These are phyloP conservation scores for Pegea sp. DNA, from an alignment of 23 tunicate species.

Conservation along the genomic window DNA sequence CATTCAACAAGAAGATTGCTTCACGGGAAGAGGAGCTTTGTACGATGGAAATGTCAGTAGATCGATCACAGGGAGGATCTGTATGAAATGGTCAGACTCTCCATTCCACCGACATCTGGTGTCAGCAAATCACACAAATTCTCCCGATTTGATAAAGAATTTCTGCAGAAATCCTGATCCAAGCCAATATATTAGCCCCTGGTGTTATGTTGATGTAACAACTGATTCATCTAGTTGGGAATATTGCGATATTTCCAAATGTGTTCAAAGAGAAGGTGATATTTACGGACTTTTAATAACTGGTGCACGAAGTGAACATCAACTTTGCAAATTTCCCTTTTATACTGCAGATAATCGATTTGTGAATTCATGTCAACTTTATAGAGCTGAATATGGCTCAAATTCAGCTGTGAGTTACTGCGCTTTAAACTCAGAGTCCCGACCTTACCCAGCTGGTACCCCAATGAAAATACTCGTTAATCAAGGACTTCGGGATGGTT, in stretches of 20 bases:
- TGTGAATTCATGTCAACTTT: conserved; percentile 6
- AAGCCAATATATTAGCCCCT: conserved; percentile 13
- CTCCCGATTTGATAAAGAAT: conserved; percentile 17
- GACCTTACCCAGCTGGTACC: not conserved
- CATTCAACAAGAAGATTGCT: conserved; percentile 26
- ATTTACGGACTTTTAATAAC: conserved; percentile 26
- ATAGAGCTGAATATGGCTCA: too few relatives aligned
- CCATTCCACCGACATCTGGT: not conserved
- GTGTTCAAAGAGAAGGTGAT: conserved; percentile 19
- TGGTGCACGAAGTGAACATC: too few relatives aligned
- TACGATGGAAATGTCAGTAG: conserved; percentile 17
- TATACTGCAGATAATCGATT: conserved; percentile 10
- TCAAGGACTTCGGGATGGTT: conserved; percentile 2
- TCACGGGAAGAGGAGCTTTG: conserved; percentile 29
- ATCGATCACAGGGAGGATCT: conserved; percentile 8
- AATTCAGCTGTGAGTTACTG: conserved; percentile 14
- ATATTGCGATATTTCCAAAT: conserved; percentile 43
- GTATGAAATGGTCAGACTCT: conserved; percentile 5
- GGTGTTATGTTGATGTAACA: conserved; percentile 19
- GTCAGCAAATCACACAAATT: not conserved
- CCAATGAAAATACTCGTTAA: not conserved
- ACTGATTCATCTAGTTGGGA: conserved; percentile 5
- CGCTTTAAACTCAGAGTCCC: conserved; percentile 2
- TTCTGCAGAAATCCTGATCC: conserved; percentile 60
- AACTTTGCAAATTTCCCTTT: conserved; percentile 34